Base-by-base conservation (phyloP, 2,888 invertebrate species). In the Drosophila meridiana region DNA sequence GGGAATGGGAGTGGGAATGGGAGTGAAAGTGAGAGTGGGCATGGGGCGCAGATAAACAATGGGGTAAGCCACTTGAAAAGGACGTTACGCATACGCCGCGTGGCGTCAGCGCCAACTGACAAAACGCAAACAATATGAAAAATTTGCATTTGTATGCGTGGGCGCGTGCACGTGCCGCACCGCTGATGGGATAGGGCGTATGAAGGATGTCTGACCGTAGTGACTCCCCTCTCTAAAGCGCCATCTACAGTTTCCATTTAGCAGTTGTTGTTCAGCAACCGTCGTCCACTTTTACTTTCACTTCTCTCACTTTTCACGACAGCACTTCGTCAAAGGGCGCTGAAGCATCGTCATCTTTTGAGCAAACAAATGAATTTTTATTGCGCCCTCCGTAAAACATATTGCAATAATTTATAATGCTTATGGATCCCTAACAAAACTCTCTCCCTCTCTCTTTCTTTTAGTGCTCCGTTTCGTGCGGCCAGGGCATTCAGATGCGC, bases 401-500 rank as follows among this genome's bases (percentile, higher is more conserved):
- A 84, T 90, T 85, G 80, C 82, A 85, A 83, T 87, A 85, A 88
- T 88, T 91, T 87, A 89, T 88, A 87, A 84, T 72, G 74, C 83
- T 78, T 76, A 82, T 66, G 77, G 56, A 52, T 60, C 40, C 40
- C 42, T 42, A 42, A 42, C 47, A 36, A 36, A 9, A 28, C 50
- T 42, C 13, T 32, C 30, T 38, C 43, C 40, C 42, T 20, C 43
- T 36, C 40, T 11, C n/a, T 20, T 4, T 53, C 13, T 38, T 4
- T 30, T 28, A 98, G 98, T 99, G 99, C 92, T 98, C 98, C n/a
- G 97, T 96, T 11, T 96, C 97, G 11, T 99, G 98, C 91, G 98
- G 98, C 11, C 97, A 95, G 91, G 98, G 98, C 0, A 94, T 96
- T 40, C 97, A 97, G 93, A 96, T 96, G 32, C 95, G 98, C 26